Conservation (phyloP, 1,140 invertebrate species). For the Drosophila hydei region DNA sequence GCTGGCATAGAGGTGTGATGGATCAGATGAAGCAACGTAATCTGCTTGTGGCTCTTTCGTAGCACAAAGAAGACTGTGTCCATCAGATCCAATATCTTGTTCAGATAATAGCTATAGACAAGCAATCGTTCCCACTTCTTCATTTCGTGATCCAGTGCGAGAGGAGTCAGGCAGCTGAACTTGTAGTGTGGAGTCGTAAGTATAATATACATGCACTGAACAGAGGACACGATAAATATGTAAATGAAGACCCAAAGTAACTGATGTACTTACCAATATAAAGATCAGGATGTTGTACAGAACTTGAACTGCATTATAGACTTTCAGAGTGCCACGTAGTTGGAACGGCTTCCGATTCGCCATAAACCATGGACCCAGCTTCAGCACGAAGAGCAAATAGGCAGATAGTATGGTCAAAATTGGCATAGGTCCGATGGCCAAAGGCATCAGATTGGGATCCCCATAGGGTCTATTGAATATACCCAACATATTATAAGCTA, state of each 20-base stretch:
- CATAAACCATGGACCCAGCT: constrained; percentile 91
- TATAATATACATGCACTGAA: constrained; percentile 26
- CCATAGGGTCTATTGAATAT: constrained; percentile 15
- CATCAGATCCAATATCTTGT: constrained; percentile 57
- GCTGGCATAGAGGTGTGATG: constrained; percentile 85
- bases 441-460: constrained; percentile 81
- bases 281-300: constrained; percentile 38
- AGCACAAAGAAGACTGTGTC: constrained; percentile 68
- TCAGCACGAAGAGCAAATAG: constrained; percentile 88
- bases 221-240: not conserved
- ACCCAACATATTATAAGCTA: constrained; percentile 29
- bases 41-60: constrained; percentile 56
- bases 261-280: constrained; percentile 29
- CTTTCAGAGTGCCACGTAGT: constrained; percentile 89
- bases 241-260: not conserved
- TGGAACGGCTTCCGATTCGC: constrained; percentile 90
- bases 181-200: constrained; percentile 14
- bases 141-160: constrained; percentile 42
- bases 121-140: constrained; percentile 41
- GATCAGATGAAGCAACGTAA: constrained; percentile 54
- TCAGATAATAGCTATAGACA: constrained; percentile 41
- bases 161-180: constrained; percentile 28
- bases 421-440: constrained; percentile 90
- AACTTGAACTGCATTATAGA: constrained; percentile 91
- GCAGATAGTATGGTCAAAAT: constrained; percentile 88